Conservation (phyloP, 2,888 invertebrate genomes). For the Melikaiella ostensackeni region DNA sequence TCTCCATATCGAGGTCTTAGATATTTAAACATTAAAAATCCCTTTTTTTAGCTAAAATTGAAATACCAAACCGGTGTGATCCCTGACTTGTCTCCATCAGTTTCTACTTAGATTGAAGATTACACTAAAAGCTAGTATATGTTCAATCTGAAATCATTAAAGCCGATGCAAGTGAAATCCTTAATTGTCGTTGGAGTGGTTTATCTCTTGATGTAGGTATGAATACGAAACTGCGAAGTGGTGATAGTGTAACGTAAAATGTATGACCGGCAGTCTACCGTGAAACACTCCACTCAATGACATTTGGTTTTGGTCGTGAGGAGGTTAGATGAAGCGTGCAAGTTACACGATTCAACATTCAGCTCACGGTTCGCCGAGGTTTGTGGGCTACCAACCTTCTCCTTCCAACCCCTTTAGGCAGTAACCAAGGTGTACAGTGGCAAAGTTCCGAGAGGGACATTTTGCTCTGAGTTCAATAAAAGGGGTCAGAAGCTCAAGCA, state of each 20-base stretch:
- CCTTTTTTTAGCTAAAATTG: too few species aligned
- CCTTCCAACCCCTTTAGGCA: slow-evolving; percentile 49
- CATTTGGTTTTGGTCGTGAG: slow-evolving; percentile 52
- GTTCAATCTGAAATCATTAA: neutral
- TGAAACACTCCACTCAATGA: slow-evolving; percentile 70
- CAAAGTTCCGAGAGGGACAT: slow-evolving; percentile 3
- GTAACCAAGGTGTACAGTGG: slow-evolving; percentile 26
- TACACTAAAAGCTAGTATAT: too few species aligned
- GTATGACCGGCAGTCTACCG: slow-evolving; percentile 65
- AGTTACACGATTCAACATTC: slow-evolving; percentile 60
- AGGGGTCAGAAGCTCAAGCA: neutral
- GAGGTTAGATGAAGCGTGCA: slow-evolving; percentile 46
- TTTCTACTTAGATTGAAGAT: too few species aligned
- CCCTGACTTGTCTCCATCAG: too few species aligned
- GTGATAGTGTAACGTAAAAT: slow-evolving; percentile 63
- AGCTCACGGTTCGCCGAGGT: slow-evolving; percentile 54
- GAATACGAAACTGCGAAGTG: slow-evolving; percentile 54
- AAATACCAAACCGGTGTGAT: too few species aligned
- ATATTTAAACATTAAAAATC: too few species aligned
- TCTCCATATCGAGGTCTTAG: too few species aligned
- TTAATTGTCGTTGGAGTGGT: slow-evolving; percentile 14
- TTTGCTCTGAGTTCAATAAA: neutral
- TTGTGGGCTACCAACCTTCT: slow-evolving; percentile 50
- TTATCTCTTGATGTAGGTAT: slow-evolving; percentile 29
- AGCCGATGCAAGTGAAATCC: neutral